phyloP scores from a whole-genome alignment of 2,888 invertebrate species.

The Amphipoea oculea region DNA sequence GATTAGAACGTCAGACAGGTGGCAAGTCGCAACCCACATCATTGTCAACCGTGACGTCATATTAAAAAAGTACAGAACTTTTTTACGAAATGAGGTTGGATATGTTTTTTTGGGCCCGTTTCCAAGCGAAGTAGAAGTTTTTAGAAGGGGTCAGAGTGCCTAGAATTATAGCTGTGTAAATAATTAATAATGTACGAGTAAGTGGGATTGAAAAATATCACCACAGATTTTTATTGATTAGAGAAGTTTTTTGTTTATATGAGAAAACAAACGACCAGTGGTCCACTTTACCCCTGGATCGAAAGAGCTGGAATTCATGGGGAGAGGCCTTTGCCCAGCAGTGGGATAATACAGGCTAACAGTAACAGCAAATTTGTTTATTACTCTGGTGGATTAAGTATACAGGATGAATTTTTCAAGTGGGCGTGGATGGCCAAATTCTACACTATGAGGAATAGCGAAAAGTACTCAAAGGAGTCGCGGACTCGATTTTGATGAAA shows the following conservation, averaged over 20 bases:
- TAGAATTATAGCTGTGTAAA: neutral
- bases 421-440: no score
- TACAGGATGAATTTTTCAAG: no score
- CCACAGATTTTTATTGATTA: neutral
- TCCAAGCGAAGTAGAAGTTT: slow-evolving; percentile 37
- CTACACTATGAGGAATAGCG: no score
- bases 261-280: no score
- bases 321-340: no score
- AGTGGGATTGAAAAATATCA: neutral
- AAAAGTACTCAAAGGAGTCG: no score
- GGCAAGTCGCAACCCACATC: slow-evolving; percentile 60
- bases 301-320: no score
- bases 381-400: no score
- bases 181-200: neutral
- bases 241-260: neutral
- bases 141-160: slow-evolving; percentile 10
- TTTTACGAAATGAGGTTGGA: slow-evolving; percentile 53
- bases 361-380: no score
- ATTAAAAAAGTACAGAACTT: slow-evolving; percentile 64
- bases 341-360: no score
- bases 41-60: slow-evolving; percentile 61
- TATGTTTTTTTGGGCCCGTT: slow-evolving; percentile 40
- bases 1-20: slow-evolving; percentile 54
- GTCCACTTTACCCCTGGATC: no score
- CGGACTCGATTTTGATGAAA: no score